Evolutionary conservation across 2,113 vertebrate species (phyloP).

Genomic region (Heterochromis multidens): DNA sequence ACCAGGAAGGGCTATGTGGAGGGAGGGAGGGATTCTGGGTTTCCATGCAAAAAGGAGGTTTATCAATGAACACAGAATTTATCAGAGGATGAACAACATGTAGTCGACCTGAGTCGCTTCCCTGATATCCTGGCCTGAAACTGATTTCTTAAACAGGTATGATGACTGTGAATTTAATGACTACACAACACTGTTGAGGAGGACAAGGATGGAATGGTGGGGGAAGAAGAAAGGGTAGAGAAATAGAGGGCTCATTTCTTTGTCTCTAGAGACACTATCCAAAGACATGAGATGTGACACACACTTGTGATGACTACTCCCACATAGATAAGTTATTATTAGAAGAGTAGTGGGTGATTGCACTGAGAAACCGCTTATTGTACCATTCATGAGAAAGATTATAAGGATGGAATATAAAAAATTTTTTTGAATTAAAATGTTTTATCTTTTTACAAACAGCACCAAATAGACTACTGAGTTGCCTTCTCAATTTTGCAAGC

Average conservation of each 20-base stretch:
- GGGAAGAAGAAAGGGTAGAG: neutral
- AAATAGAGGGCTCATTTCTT: slow-evolving; percentile 27
- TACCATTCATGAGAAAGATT: neutral
- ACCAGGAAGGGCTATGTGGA: slow-evolving; percentile 7
- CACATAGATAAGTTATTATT: slow-evolving; percentile 27
- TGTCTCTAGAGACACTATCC: slow-evolving; percentile 25
- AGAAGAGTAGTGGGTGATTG: neutral
- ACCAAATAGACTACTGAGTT: neutral
- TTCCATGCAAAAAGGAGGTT: slow-evolving; percentile 41
- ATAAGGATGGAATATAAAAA: neutral
- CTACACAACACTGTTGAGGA: slow-evolving; percentile 22
- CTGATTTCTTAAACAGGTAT: slow-evolving; percentile 61
- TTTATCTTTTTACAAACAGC: neutral
- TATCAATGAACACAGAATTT: slow-evolving; percentile 64
- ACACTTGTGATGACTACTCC: slow-evolving; percentile 17
- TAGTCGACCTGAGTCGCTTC: slow-evolving; percentile 11
- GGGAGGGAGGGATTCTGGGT: neutral
- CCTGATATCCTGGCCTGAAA: slow-evolving; percentile 42
- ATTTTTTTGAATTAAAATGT: neutral
- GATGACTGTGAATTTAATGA: slow-evolving; percentile 46
- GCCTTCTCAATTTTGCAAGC: neutral
- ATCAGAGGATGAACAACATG: slow-evolving; percentile 58
- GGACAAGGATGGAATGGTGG: neutral
- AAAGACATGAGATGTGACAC: slow-evolving; percentile 34
- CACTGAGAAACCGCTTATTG: neutral